Evolutionary conservation across 2,113 vertebrate species (phyloP).

Genomic region (Hippolais icterina): DNA sequence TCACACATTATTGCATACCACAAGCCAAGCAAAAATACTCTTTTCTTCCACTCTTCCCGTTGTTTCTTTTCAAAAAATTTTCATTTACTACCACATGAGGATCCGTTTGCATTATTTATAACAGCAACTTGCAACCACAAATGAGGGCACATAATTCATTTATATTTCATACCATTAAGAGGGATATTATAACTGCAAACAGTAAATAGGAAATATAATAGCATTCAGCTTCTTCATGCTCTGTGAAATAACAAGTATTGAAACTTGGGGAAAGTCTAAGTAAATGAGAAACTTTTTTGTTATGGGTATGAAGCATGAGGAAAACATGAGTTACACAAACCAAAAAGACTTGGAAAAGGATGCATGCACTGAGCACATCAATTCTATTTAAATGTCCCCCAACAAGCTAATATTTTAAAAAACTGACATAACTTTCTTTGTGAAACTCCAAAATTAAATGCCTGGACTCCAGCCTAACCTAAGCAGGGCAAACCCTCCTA

Average conservation of each 20-base stretch:
- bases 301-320: neutral
- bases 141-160: constrained; percentile 27
- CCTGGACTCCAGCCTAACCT: neutral
- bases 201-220: constrained; percentile 49
- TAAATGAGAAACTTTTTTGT: constrained; percentile 14
- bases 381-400: constrained; percentile 6
- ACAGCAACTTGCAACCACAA: constrained; percentile 7
- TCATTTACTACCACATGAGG: neutral
- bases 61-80: neutral
- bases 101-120: constrained; percentile 3
- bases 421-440: neutral
- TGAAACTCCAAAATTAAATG: neutral
- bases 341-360: neutral
- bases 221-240: constrained; percentile 45
- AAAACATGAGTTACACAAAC: neutral
- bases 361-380: neutral
- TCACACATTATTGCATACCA: neutral
- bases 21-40: neutral
- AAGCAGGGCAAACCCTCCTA: rapidly evolving
- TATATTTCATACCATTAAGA: constrained; percentile 61
- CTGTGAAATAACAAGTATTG: constrained; percentile 18
- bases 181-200: neutral
- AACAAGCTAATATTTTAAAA: constrained; percentile 1
- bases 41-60: neutral
- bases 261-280: constrained; percentile 3